phyloP scores from a whole-genome alignment of 2,113 vertebrate genomes.

The Coptodon bakossiorum region DNA sequence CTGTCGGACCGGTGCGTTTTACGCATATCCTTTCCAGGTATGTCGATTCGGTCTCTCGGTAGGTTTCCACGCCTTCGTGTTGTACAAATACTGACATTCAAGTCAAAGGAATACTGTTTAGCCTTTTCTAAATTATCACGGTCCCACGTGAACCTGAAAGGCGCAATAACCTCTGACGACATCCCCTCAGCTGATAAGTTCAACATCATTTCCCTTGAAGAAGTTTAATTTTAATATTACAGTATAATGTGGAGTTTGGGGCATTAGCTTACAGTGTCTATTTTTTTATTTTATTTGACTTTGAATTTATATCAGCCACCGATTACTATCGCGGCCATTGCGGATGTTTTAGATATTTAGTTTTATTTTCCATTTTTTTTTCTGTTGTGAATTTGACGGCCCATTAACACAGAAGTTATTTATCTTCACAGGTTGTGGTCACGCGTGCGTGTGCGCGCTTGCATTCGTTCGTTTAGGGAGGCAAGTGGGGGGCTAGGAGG shows the following conservation, averaged over 20 bases:
- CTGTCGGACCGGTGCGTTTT: conserved; percentile 12
- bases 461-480: background rate
- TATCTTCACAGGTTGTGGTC: background rate
- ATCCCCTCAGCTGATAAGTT: background rate
- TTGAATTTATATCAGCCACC: background rate
- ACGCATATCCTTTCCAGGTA: conserved; percentile 14
- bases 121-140: background rate
- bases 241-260: background rate
- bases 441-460: background rate
- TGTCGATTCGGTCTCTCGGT: background rate
- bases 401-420: background rate
- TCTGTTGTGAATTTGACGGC: background rate
- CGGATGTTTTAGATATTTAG: background rate
- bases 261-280: background rate
- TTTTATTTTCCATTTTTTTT: background rate
- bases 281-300: background rate
- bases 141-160: background rate
- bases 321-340: background rate
- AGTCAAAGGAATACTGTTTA: background rate
- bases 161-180: background rate
- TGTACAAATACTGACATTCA: background rate
- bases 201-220: background rate
- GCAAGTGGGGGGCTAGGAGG: background rate
- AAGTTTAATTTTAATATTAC: background rate
- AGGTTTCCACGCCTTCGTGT: background rate